Base-by-base conservation (phyloP, 2,888 invertebrate genomes). In the Polydrusus tereticollis region DNA sequence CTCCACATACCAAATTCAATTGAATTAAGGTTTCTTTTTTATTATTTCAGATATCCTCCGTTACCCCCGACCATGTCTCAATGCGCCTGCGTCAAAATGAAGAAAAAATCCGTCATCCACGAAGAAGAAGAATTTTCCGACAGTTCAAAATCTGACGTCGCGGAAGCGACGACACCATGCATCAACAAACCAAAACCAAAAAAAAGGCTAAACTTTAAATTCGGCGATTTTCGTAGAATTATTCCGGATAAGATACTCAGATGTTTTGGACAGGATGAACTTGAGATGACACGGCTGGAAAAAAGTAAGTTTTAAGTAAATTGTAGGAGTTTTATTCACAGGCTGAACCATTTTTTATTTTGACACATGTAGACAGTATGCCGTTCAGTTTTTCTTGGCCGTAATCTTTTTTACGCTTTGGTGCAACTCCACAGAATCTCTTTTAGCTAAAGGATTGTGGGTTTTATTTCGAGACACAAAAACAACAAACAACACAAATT, bases 281-380 rank as follows among this genome's bases (percentile, higher is more conserved):
- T 91, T 84, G 92, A 91, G 86, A 93, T 93, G 91, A 91, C 92
- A 20, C 92, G 92, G 84, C 90, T 92, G 69, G 93, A 93, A 86
- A 88, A 92, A 87, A 92, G 93, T 93, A 85, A 91, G 90, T 36
- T 36, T 5, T 29, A 5, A 7, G 7, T 7, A 29, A 29, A 5
- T 4, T 5, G 29, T 29, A 5, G 29, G 29, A 29, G 29, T 29
- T 29, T 7, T 29, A 29, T 29, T 4, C 29, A 7, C 7, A 5
- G 4, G 4, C 7, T 29, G 29, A 5, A 29, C 4, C 4, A n/a
- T n/a, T n/a, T 29, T 29, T 29, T 29, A 5, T 4, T 29, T 29
- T 29, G 29, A 4, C 29, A 7, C 4, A 29, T 29, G 29, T 29
- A 29, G 7, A 29, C n/a, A n/a, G n/a, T n/a, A n/a, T n/a, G n/a